Conservation (phyloP, 2,888 invertebrate species). For the Drosophila picticornis region DNA sequence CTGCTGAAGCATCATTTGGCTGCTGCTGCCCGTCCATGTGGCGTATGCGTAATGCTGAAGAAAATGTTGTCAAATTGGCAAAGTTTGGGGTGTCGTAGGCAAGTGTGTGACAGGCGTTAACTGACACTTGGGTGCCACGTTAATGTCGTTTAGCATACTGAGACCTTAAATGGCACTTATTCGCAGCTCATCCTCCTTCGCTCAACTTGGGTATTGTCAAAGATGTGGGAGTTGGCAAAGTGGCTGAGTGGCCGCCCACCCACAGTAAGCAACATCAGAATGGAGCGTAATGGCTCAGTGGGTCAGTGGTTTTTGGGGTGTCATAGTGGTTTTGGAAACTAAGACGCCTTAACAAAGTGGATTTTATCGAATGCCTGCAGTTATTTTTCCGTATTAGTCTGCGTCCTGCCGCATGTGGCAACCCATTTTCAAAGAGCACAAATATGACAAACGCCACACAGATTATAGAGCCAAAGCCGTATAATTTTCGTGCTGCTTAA, state of each 20-base stretch:
- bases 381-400: conserved; percentile 13
- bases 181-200: conserved; percentile 51
- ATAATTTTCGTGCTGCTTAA: conserved; percentile 46
- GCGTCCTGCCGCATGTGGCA: conserved; percentile 11
- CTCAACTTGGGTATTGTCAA: conserved; percentile 67
- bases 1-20: conserved; percentile 18
- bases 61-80: conserved; percentile 33
- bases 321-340: neutral
- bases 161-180: conserved; percentile 78
- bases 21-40: conserved; percentile 33
- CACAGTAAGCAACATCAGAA: conserved; percentile 35
- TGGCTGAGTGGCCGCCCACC: conserved; percentile 23
- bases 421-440: conserved; percentile 18
- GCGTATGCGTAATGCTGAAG: conserved; percentile 64
- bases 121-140: conserved; percentile 73
- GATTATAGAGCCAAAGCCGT: conserved; percentile 34
- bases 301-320: conserved; percentile 8
- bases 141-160: conserved; percentile 78
- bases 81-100: conserved; percentile 30
- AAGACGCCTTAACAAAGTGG: conserved; percentile 53
- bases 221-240: conserved; percentile 35
- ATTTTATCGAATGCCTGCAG: conserved; percentile 63
- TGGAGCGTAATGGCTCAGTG: conserved; percentile 46
- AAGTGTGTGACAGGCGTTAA: conserved; percentile 72
- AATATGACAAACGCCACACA: conserved; percentile 45